A percentile compares a stretch with the other conserved stretches of the same genome.
Conservation (phyloP, 2,797 vertebrate genomes). For the Brachymystax lenok region DNA sequence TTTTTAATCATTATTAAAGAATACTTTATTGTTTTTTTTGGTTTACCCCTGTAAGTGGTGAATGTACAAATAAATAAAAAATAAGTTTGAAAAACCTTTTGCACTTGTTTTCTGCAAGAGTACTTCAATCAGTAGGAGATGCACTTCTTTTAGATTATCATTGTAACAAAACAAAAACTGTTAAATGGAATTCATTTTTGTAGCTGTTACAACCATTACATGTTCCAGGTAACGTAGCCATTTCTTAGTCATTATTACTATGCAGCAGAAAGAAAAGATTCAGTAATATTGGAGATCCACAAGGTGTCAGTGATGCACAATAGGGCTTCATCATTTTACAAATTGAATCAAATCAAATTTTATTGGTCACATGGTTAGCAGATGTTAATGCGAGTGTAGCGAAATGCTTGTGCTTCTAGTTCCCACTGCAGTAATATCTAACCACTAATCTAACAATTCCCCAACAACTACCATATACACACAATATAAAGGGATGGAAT, state of each 20-base stretch:
- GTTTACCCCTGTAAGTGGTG: constrained; percentile 83
- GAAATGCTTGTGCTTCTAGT: neutral
- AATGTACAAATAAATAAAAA: constrained; percentile 81
- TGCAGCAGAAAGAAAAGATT: neutral
- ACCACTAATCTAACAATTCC: too few species aligned
- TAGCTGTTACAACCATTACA: neutral
- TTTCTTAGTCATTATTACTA: neutral
- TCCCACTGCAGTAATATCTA: too few species aligned
- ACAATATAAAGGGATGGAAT: too few species aligned
- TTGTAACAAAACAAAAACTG: neutral
- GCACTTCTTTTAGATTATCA: neutral
- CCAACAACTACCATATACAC: too few species aligned
- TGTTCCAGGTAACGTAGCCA: neutral
- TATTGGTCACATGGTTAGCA: too few species aligned
- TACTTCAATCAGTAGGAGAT: neutral
- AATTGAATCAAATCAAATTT: neutral
- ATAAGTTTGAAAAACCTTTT: constrained; percentile 63
- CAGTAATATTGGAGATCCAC: constrained; percentile 42
- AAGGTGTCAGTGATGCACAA: constrained; percentile 61
- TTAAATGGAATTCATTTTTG: neutral
- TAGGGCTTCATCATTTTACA: neutral
- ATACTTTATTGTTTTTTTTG: constrained; percentile 60
- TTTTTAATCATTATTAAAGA: constrained; percentile 69
- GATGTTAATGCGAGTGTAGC: too few species aligned
- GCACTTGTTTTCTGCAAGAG: constrained; percentile 30